Conservation (phyloP, 2,888 invertebrate genomes). For the Ashinkailepas kermadecensis region DNA sequence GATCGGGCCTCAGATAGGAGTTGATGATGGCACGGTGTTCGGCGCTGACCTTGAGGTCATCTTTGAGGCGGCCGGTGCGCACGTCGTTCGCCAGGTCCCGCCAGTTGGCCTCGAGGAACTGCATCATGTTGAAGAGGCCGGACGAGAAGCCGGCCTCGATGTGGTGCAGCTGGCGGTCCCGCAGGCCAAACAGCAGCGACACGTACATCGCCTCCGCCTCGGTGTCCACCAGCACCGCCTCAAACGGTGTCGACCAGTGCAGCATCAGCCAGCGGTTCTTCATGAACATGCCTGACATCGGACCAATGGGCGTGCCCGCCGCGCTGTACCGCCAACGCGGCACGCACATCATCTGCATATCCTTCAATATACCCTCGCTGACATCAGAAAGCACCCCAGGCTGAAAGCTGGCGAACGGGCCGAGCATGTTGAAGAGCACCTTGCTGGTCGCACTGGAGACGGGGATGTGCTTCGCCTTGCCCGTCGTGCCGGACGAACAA, state of each 20-base stretch:
- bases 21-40: slow-evolving; percentile 34
- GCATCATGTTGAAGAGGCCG: slow-evolving; percentile 38
- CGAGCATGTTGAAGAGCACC: background rate
- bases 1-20: slow-evolving; percentile 34
- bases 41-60: background rate
- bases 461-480: slow-evolving; percentile 1
- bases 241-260: background rate
- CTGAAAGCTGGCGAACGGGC: background rate
- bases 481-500: background rate
- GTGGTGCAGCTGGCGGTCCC: slow-evolving; percentile 38
- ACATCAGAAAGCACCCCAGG: too few relatives aligned
- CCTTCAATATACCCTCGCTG: background rate
- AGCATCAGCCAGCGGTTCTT: background rate
- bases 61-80: slow-evolving; percentile 28
- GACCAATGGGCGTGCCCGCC: background rate
- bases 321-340: background rate
- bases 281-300: background rate
- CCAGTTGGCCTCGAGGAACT: slow-evolving; percentile 37
- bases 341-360: background rate
- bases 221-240: slow-evolving; percentile 26
- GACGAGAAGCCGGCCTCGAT: slow-evolving; percentile 41
- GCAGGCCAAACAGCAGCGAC: slow-evolving; percentile 40
- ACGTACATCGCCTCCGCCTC: slow-evolving; percentile 40
- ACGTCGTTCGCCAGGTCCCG: slow-evolving; percentile 38
- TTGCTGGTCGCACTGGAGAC: background rate